Conservation (phyloP, 2,797 vertebrate genomes). For the Ceryle rudis region DNA sequence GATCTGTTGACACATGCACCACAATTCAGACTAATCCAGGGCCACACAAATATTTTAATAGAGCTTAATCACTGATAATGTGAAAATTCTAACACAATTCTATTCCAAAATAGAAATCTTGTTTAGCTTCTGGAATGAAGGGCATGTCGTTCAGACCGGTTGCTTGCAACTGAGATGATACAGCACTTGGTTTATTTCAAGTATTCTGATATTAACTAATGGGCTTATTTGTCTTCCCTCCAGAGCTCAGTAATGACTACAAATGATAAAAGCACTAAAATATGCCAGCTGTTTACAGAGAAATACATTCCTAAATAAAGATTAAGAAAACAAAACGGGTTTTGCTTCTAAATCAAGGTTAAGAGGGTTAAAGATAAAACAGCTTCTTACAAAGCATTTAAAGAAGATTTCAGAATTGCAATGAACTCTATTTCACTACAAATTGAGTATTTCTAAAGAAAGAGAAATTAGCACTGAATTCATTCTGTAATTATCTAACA, state of each 20-base stretch:
- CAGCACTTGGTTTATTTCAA: not conserved
- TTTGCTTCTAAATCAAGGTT: not conserved
- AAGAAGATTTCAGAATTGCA: not conserved
- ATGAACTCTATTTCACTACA: not conserved
- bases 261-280: not conserved
- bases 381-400: conserved; percentile 10
- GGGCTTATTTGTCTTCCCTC: not conserved
- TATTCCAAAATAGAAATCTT: not conserved
- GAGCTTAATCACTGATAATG: not conserved
- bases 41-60: not conserved
- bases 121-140: not conserved
- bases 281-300: not conserved
- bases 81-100: not conserved
- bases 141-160: not conserved
- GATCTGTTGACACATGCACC: not conserved
- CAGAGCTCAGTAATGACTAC: not conserved
- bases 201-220: not conserved
- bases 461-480: not conserved
- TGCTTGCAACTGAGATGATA: not conserved
- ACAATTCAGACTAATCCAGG: not conserved
- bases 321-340: not conserved
- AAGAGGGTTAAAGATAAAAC: not conserved
- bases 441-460: not conserved
- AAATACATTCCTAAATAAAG: not conserved
- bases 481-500: not conserved